Base-by-base conservation (phyloP, 2,113 vertebrate species). In the Thamnophis sirtalis region DNA sequence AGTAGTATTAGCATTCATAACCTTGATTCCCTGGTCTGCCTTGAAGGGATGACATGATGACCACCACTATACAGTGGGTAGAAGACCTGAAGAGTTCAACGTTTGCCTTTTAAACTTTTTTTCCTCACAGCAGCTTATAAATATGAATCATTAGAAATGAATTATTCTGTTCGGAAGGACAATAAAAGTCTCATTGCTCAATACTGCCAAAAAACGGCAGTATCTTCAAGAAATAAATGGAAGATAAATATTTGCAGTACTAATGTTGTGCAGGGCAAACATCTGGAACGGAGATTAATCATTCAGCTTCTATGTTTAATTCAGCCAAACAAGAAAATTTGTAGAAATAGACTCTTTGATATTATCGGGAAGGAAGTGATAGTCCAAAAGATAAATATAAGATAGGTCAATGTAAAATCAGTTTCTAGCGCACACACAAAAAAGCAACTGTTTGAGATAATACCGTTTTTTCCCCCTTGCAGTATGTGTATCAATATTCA, bases 141-240 rank as follows among this genome's bases (percentile, higher is more conserved):
- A 91, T 91, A 84, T 15, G 38, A 91, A 91, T 91, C 28, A 86
- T 91, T 49, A 43, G 48, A 87, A 91, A 91, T 63, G 86, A 63
- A 63, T 63, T 26, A 87, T 91, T 91, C 54, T 91, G 84, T 91
- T 80, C 54, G 60, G 50, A 28, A 60, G 43, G 54, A 86, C 56
- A 91, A 86, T 86, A 60, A 28, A 86, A 86, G 26, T 48, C 80
- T 86, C 58, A 84, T 86, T 86, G 60, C 33, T 50, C 51, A 84
- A 87, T 86, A 51, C 90, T 87, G 55, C 51, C 54, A 51, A 87
- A 87, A 58, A 51, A 43, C 63, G 86, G 55, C 73, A 43, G 21
- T 68, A 68, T 87, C 49, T 91, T 50, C 48, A 51, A 50, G 58
- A 80, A 80, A 87, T 86, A 87, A 68, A 87, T 68, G 85, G 84